phyloP scores from a whole-genome alignment of 2,888 invertebrate genomes.

The Leucozona laternaria region DNA sequence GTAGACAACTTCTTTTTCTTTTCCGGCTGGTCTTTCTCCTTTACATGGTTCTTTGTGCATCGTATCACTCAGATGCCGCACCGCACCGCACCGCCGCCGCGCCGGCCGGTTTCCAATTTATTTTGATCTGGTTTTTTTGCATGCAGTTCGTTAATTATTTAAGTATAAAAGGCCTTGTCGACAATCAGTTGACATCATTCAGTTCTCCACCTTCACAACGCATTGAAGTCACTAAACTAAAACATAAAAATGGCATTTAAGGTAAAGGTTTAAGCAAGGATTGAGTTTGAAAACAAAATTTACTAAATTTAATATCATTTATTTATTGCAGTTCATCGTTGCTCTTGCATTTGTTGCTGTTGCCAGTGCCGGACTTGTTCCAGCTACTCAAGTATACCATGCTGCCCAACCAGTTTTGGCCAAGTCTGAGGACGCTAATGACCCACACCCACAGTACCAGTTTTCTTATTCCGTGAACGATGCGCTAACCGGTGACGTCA shows the following conservation, averaged over 20 bases:
- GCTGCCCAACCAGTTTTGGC: slow-evolving; percentile 77
- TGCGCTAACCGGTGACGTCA: slow-evolving; percentile 81
- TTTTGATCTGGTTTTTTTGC: slow-evolving; percentile 12
- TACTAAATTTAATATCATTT: not conserved
- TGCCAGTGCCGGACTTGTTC: slow-evolving; percentile 56
- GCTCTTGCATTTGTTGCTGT: slow-evolving; percentile 60
- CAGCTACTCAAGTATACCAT: slow-evolving; percentile 57
- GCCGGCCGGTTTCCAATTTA: slow-evolving; percentile 4
- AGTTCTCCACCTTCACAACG: slow-evolving; percentile 6
- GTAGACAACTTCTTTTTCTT: slow-evolving; percentile 35
- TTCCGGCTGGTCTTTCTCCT: slow-evolving; percentile 4
- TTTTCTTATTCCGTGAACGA: slow-evolving; percentile 81
- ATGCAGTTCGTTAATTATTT: not conserved
- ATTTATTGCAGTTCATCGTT: slow-evolving; percentile 46
- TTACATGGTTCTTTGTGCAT: slow-evolving; percentile 11
- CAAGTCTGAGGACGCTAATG: slow-evolving; percentile 79
- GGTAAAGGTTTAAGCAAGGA: slow-evolving; percentile 2
- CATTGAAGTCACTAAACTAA: slow-evolving; percentile 6
- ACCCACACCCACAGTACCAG: slow-evolving; percentile 81
- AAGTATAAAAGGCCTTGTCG: slow-evolving; percentile 46
- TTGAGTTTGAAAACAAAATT: not conserved
- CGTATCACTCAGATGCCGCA: not conserved
- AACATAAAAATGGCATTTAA: slow-evolving; percentile 59
- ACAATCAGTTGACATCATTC: slow-evolving; percentile 13
- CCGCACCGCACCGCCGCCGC: not conserved